These are phyloP conservation scores for Centropus unirufus DNA, from an alignment of 2,113 vertebrate species.

Conservation along the genomic window DNA sequence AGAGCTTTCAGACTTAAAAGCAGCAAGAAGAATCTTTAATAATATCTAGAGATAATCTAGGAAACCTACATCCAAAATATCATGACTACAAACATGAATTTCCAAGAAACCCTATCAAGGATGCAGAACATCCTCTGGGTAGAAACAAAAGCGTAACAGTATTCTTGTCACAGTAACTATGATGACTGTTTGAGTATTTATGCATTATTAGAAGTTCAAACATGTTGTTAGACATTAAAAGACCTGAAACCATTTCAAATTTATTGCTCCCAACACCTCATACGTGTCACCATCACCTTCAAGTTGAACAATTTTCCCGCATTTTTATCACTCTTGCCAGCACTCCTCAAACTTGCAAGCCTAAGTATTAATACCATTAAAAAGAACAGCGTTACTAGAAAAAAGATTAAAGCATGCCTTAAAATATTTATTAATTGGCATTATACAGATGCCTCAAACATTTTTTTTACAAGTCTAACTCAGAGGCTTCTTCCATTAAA, in stretches of 20 bases:
- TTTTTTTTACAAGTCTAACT: not conserved
- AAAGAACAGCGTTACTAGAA: not conserved
- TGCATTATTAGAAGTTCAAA: not conserved
- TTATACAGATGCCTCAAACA: not conserved
- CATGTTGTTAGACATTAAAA: not conserved
- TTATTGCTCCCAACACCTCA: not conserved
- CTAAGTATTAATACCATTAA: not conserved
- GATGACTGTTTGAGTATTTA: not conserved
- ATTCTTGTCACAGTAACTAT: not conserved
- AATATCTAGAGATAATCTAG: not conserved
- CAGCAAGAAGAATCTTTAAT: not conserved
- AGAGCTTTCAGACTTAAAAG: not conserved
- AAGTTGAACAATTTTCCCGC: not conserved
- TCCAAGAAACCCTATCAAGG: not conserved
- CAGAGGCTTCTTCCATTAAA: not conserved
- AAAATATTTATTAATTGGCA: not conserved
- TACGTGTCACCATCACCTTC: not conserved
- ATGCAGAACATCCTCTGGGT: not conserved
- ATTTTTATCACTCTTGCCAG: not conserved
- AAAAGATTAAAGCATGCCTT: not conserved
- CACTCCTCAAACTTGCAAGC: not conserved
- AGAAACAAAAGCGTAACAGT: not conserved
- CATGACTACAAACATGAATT: not conserved
- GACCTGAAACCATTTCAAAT: not conserved
- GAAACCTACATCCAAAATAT: not conserved